Evolutionary conservation across 2,888 invertebrate species (phyloP), one percentile per base, ranked within the genome.

Genomic region (Hypercompe scribonia): DNA sequence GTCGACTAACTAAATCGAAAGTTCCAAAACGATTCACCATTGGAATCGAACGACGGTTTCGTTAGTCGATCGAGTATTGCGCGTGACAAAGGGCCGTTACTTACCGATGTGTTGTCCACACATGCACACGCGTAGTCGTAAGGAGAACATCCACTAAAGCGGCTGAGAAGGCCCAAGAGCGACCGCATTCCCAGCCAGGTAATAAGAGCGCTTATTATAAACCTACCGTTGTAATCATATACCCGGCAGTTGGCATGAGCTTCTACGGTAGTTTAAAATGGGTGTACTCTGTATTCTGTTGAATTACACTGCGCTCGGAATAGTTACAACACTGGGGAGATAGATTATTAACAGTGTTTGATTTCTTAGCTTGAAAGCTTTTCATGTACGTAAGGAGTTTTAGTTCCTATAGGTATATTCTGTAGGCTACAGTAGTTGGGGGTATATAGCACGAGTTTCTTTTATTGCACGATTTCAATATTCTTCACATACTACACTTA

Each of bases 181-280:
- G 96, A 92, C 96, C 96, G 86, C 96, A 96, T 92, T 96, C 96
- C 91, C 96, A 96, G 94, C 96, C 96, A 96, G 96, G 96, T 96
- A 96, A 95, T 88, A 83, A 89, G 93, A 94, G 94, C 93, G 95
- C 94, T 94, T 94, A 84, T 85, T 89, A 89, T 91, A 89, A 89
- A 89, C 85, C 87, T 88, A 90, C 90, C 90, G 88, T 86, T 91
- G 88, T 92, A 87, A 88, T 89, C 87, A 88, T 84, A 87, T 90
- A 92, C 91, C 89, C 90, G 89, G 91, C 88, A 89, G 85, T 84
- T 88, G 90, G 94, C 94, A 94, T 94, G 94, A 90, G 94, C 94
- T 94, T 93, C 80, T 86, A 89, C 89, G 91, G 92, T 93, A 91
- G 90, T 86, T 84, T 81, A 84, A 84, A 85, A 85, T 86, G 89